phyloP scores from a whole-genome alignment of 1,140 invertebrate genomes.

The Laupala kohalensis region DNA sequence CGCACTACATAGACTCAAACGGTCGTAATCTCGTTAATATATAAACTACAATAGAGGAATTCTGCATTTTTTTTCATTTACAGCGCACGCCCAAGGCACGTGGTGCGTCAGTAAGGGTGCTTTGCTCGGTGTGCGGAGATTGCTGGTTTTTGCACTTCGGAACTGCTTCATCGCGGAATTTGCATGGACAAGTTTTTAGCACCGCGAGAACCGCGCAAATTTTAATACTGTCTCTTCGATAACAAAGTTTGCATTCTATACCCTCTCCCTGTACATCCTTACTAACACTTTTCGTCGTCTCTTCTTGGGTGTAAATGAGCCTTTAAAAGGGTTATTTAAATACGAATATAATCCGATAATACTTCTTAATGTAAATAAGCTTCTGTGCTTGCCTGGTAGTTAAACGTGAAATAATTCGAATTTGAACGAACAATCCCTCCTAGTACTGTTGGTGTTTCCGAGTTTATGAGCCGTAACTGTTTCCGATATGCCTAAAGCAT shows the following conservation, averaged over 20 bases:
- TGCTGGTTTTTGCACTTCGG: background rate
- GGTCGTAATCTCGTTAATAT: too few species aligned
- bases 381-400: background rate
- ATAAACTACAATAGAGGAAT: too few species aligned
- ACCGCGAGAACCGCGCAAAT: background rate
- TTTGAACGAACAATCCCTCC: background rate
- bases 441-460: background rate
- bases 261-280: background rate
- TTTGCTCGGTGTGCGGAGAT: background rate
- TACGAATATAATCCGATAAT: background rate
- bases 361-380: background rate
- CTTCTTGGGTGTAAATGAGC: background rate
- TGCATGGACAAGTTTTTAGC: background rate
- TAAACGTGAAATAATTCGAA: background rate
- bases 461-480: background rate
- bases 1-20: too few species aligned
- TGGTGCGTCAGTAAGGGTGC: background rate
- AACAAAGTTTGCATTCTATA: background rate
- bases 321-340: background rate
- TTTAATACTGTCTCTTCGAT: background rate
- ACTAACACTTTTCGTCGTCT: too few species aligned
- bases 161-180: background rate
- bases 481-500: too few species aligned
- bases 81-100: too few species aligned
- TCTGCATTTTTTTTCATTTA: too few species aligned